These are phyloP conservation scores for Nasonia oneida DNA, from an alignment of 2,888 invertebrate species.

Conservation along the genomic window DNA sequence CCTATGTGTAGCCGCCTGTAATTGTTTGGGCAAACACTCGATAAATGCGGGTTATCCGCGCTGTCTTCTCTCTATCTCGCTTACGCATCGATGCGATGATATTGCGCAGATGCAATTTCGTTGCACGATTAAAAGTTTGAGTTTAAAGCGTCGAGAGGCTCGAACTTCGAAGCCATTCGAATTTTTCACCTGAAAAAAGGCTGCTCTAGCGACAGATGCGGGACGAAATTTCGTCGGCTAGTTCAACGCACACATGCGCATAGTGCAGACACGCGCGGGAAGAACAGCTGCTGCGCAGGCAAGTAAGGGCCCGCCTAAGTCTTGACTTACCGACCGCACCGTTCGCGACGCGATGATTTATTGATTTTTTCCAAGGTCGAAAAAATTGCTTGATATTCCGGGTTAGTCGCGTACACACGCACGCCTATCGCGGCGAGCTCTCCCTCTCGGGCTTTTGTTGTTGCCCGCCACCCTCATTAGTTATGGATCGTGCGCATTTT, in stretches of 20 bases:
- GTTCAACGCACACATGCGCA: no score
- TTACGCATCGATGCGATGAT: background rate
- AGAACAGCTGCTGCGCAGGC: slow-evolving; percentile 70
- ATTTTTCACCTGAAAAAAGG: slow-evolving; percentile 56
- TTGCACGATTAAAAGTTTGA: background rate
- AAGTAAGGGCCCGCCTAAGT: slow-evolving; percentile 75
- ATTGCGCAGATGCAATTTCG: background rate
- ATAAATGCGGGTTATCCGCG: background rate
- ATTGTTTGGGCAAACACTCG: slow-evolving; percentile 41
- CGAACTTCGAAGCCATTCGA: background rate
- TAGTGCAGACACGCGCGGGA: background rate
- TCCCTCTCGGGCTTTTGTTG: slow-evolving; percentile 16
- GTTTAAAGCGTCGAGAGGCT: no score
- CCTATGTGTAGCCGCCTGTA: background rate
- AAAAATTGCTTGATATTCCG: slow-evolving; percentile 57
- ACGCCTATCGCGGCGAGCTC: background rate
- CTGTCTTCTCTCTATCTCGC: slow-evolving; percentile 1
- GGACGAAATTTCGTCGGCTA: slow-evolving; percentile 68
- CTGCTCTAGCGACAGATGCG: slow-evolving; percentile 68
- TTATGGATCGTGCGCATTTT: slow-evolving; percentile 10
- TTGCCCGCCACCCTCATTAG: slow-evolving; percentile 43
- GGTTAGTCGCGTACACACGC: no score
- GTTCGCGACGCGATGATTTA: slow-evolving; percentile 53
- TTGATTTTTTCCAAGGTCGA: slow-evolving; percentile 56
- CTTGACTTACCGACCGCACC: slow-evolving; percentile 71